phyloP scores from a whole-genome alignment of 2,797 vertebrate genomes.

The Myripristis jacobus region DNA sequence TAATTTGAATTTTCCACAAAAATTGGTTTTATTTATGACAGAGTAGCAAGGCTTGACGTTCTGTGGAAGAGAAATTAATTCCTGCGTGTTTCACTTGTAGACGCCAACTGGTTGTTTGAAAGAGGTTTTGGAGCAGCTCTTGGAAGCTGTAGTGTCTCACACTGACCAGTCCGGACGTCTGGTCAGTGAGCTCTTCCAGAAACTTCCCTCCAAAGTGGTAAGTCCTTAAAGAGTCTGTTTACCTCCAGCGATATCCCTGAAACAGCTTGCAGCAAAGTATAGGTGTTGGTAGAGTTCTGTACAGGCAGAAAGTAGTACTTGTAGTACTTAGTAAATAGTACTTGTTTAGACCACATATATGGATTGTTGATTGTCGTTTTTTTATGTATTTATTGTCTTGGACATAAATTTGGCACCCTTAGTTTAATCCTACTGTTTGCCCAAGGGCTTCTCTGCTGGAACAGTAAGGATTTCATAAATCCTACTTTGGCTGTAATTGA shows the following conservation, averaged over 20 bases:
- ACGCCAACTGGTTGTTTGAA: conserved; percentile 91
- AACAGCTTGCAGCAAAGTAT: not conserved
- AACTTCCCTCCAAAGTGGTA: conserved; percentile 99
- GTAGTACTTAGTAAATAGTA: too few relatives aligned
- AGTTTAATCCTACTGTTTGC: too few relatives aligned
- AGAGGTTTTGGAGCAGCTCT: conserved; percentile 94
- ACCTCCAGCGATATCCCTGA: not conserved
- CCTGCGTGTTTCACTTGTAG: conserved; percentile 69
- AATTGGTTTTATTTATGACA: not conserved
- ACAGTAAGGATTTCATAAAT: too few relatives aligned
- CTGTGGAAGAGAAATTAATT: not conserved
- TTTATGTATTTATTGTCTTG: too few relatives aligned
- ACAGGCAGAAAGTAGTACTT: too few relatives aligned
- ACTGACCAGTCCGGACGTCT: conserved; percentile 91
- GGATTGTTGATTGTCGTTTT: too few relatives aligned
- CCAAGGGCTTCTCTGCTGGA: too few relatives aligned
- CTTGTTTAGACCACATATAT: too few relatives aligned
- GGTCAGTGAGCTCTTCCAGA: conserved; percentile 98
- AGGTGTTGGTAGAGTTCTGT: not conserved
- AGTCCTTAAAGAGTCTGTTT: conserved; percentile 38
- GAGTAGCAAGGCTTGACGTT: not conserved
- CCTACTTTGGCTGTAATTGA: too few relatives aligned
- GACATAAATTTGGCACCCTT: too few relatives aligned
- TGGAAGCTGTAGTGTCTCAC: conserved; percentile 93
- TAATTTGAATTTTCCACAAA: not conserved